Evolutionary conservation across 2,888 invertebrate genomes (phyloP), one percentile per base, ranked within the genome.

Genomic region (Eupithecia inturbata): DNA sequence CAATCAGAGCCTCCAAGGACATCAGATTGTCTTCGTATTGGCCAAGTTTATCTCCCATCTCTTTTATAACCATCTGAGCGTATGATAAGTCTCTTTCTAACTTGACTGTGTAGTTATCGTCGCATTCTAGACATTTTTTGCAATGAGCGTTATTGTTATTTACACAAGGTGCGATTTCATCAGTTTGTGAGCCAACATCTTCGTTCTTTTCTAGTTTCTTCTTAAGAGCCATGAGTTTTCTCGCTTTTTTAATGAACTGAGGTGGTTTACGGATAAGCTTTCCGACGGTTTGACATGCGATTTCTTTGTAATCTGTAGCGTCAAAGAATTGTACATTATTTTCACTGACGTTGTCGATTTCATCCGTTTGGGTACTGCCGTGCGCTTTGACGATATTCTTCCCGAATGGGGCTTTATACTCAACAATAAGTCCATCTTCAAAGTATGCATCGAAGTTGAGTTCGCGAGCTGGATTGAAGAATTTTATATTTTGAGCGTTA

Each of bases 21-120:
- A 82, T 79, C 72, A 93, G 81, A 75, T 91, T 91, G 1, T 85
- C 79, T 68, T 92, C 93, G 70, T 90, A 93, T 36, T 77, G 82
- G 1, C 82, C 81, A 31, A 94, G 77, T 75, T 89, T 88, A 3
- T 57, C 39, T 80, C 89, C 81, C 83, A 92, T 84, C 68, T 90
- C 87, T 22, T 78, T 79, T 10, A 88, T 70, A 10, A 82, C 82
- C 31, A 70, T 76, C 36, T 85, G 84, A 0, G 88, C 87, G 28
- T 77, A 76, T 68, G 73, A 80, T 4, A 88, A 57, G 22, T 91
- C 88, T 19, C 71, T 84, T 84, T 92, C 88, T 70, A 92, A 85
- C 79, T 87, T 86, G 0, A 77, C 74, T 2, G 84, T 81, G 67
- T 89, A 82, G 45, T 75, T 81, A 57, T 81, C 86, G 16, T 86